A percentile compares a stretch with the other conserved stretches of the same genome.
Evolutionary conservation across 2,888 invertebrate species (phyloP).

Genomic region (Nomada ruficornis): DNA sequence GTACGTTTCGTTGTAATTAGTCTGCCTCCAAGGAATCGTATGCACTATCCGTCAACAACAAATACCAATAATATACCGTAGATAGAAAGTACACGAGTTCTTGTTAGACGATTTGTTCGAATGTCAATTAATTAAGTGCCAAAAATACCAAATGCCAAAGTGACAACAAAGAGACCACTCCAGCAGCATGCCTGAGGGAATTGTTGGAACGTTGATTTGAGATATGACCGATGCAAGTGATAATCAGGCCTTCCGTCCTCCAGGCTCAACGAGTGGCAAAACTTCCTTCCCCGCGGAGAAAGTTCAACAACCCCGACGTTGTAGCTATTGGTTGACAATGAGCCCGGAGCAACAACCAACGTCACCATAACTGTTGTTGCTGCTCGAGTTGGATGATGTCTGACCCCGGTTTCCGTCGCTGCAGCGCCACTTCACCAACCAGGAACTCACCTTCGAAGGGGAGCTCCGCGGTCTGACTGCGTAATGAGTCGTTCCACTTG

Average conservation of each 20-base stretch:
- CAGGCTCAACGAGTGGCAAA: constrained; percentile 57
- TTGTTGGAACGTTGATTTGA: constrained; percentile 54
- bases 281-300: constrained; percentile 68
- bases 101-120: too few relatives aligned
- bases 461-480: constrained; percentile 69
- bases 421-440: constrained; percentile 46
- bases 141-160: background rate
- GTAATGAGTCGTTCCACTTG: constrained; percentile 77
- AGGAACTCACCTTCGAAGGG: constrained; percentile 69
- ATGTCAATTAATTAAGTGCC: background rate
- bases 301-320: constrained; percentile 52
- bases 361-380: constrained; percentile 43
- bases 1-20: too few relatives aligned
- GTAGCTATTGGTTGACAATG: constrained; percentile 63
- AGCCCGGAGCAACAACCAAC: constrained; percentile 60
- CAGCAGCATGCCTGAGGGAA: constrained; percentile 23
- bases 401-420: constrained; percentile 65
- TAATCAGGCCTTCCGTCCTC: constrained; percentile 32
- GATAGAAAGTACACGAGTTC: too few relatives aligned
- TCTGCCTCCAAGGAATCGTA: too few relatives aligned
- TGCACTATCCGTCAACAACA: too few relatives aligned
- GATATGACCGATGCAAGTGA: constrained; percentile 51
- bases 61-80: too few relatives aligned
- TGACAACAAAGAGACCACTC: constrained; percentile 24
- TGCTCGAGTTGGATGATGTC: constrained; percentile 58